Evolutionary conservation across 2,888 invertebrate genomes (phyloP), one percentile per base, ranked within the genome.

Genomic region (Heliconius hortense): DNA sequence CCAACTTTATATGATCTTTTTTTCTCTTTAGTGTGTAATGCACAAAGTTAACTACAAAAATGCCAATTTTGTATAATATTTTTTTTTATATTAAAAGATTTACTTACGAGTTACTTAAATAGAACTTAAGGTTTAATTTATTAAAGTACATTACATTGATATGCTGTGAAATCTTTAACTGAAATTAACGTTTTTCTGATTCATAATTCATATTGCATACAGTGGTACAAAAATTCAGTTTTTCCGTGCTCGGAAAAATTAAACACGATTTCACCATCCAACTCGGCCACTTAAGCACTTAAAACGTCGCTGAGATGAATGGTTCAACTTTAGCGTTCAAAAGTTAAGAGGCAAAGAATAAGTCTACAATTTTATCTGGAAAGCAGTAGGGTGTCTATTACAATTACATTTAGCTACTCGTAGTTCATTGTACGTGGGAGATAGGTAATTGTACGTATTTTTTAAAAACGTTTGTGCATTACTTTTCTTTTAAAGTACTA

Each of bases 301-400:
- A 89, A 90, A 89, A 86, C 84, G 89, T 90, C 89, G 83, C 82
- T 77, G 84, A 87, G 88, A 90, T 88, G 88, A 90, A 89, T 88
- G 87, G 81, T 83, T 84, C 79, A 82, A 86, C 86, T 88, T 83
- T 80, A 82, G 82, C 86, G 82, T 84, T 86, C 79, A 81, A 76
- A 79, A 75, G 75, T 72, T 72, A 76, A 74, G 74, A 69, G 74
- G 69, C 64, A 72, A 78, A 67, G 74, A 76, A 72, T 72, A 76
- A 77, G 72, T 74, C 74, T 74, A 76, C 78, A 78, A 64, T 78
- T 75, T 78, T 76, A 72, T 78, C 72, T 64, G 64, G 28, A 76
- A 69, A 68, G 53, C 43, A 62, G 63, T 39, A 56, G 72, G 59
- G 43, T 56, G 62, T 75, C 74, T 75, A 64, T 75, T 71, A 71